Conservation (phyloP, 2,797 vertebrate genomes). For the Tympanoctomys barrerae region DNA sequence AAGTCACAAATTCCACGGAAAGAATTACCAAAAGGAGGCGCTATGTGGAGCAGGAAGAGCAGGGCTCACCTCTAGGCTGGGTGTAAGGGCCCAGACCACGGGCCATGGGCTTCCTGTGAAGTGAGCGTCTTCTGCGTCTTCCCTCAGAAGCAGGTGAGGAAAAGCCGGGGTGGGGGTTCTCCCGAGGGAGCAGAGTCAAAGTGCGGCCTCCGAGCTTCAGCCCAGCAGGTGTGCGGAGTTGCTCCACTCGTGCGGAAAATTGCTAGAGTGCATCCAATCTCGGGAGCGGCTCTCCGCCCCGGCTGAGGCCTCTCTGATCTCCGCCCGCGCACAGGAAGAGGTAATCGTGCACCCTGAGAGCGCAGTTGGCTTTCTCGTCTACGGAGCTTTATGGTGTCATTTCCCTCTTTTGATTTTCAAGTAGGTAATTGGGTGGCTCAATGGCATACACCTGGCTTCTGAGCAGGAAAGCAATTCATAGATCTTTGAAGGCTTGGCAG, state of each 20-base stretch:
- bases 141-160: neutral
- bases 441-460: constrained; percentile 74
- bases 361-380: constrained; percentile 73
- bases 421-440: constrained; percentile 76
- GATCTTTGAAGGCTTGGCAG: constrained; percentile 67
- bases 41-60: neutral
- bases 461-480: constrained; percentile 72
- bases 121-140: neutral
- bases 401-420: constrained; percentile 80
- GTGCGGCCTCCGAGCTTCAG: neutral
- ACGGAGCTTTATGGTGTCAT: constrained; percentile 69
- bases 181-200: neutral
- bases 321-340: constrained; percentile 39
- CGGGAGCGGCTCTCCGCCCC: neutral
- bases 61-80: neutral
- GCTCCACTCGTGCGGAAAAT: neutral
- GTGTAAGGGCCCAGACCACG: neutral
- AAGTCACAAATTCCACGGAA: neutral
- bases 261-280: constrained; percentile 12
- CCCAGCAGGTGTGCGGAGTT: neutral
- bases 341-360: constrained; percentile 73
- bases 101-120: neutral
- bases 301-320: neutral
- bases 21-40: neutral
- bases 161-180: neutral